Base-by-base conservation (phyloP, 2,888 invertebrate genomes). In the Bhutanitis thaidina region DNA sequence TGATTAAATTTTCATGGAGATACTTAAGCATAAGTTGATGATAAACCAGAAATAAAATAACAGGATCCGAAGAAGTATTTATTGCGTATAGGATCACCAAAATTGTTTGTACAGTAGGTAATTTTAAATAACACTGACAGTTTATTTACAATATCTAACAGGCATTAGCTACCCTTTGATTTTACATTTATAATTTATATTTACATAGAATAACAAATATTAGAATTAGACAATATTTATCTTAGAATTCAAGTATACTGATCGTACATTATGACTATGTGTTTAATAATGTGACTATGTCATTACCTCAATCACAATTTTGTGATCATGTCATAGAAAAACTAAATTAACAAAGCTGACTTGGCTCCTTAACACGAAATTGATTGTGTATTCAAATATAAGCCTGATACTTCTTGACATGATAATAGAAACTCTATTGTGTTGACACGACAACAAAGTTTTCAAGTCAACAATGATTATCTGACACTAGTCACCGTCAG, bases 11-110 rank as follows among this genome's bases (percentile, higher is more conserved):
- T n/a, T n/a, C n/a, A n/a, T n/a, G n/a, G n/a, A n/a, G n/a, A n/a
- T n/a, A n/a, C n/a, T n/a, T n/a, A n/a, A n/a, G n/a, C n/a, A n/a
- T n/a, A n/a, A n/a, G n/a, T n/a, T n/a, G n/a, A n/a, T n/a, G n/a
- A n/a, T n/a, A n/a, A n/a, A n/a, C n/a, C n/a, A 20, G 20, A 52
- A 62, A 59, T 55, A 56, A 65, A 65, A 70, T 56, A 64, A 56
- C 54, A 51, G 52, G 13, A 43, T 69, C 71, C 83, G 82, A 81
- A 81, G 85, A 84, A 86, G 69, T 84, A 74, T 87, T 87, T 87
- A 87, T 86, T 87, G 87, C 87, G 70, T 87, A 86, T 78, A 75
- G 81, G 77, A 85, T 84, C 84, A 85, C 78, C 74, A 80, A 87
- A 87, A 80, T 77, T 67, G 62, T 79, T 77, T 88, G 84, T 87